Evolutionary conservation across 2,888 invertebrate genomes (phyloP).

Genomic region (Drosophila subsilvestris): DNA sequence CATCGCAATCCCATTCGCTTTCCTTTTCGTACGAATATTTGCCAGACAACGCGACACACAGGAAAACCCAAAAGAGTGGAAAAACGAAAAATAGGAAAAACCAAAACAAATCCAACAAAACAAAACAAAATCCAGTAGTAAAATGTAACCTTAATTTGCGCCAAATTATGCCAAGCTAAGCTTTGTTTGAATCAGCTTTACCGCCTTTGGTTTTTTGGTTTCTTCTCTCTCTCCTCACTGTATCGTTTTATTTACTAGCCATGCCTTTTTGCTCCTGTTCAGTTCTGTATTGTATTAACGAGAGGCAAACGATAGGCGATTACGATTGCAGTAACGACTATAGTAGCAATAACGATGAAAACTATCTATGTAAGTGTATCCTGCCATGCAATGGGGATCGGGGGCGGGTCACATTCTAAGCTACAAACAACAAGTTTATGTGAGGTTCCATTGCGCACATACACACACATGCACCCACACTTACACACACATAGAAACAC

Average conservation of each 20-base stretch:
- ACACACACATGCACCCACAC: constrained; percentile 46
- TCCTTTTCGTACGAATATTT: constrained; percentile 20
- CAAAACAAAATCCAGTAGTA: constrained; percentile 5
- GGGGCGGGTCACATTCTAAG: constrained; percentile 9
- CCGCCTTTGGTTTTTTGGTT: constrained; percentile 30
- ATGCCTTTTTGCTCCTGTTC: constrained; percentile 41
- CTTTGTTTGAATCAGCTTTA: constrained; percentile 35
- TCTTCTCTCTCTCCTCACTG: constrained; percentile 11
- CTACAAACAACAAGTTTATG: constrained; percentile 28
- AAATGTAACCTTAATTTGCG: constrained; percentile 41
- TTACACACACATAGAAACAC: constrained; percentile 17
- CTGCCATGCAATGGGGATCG: constrained; percentile 25
- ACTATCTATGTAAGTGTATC: constrained; percentile 18
- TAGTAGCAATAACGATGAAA: constrained; percentile 26
- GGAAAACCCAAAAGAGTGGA: constrained; percentile 3
- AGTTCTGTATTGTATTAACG: constrained; percentile 19
- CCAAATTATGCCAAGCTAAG: constrained; percentile 34
- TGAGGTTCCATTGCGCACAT: constrained; percentile 65
- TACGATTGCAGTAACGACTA: constrained; percentile 5
- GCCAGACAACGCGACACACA: constrained; percentile 11
- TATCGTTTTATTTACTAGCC: constrained; percentile 35
- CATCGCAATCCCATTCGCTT: constrained; percentile 48
- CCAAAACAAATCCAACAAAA: constrained; percentile 5
- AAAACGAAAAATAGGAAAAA: constrained; percentile 13
- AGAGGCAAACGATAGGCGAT: constrained; percentile 25